phyloP scores from a whole-genome alignment of 2,113 vertebrate genomes.

The Todiramphus saurophagus region DNA sequence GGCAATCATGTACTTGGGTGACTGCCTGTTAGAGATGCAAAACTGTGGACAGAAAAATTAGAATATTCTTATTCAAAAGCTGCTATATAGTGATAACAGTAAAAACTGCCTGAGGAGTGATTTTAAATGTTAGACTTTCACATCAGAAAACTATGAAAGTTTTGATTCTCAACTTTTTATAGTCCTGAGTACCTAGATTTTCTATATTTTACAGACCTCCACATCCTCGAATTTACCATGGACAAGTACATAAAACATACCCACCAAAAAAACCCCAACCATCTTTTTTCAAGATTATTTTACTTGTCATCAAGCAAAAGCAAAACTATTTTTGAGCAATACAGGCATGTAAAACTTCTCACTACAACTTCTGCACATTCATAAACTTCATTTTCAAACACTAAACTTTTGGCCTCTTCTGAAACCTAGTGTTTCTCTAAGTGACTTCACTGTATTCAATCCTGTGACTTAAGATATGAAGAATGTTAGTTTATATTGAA shows the following conservation, averaged over 20 bases:
- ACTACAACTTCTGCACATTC: background rate
- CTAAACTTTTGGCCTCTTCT: background rate
- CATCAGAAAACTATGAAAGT: background rate
- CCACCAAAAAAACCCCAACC: accelerated
- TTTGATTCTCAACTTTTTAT: background rate
- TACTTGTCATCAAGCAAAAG: background rate
- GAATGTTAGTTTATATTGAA: background rate
- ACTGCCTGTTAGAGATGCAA: background rate
- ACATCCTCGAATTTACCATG: background rate
- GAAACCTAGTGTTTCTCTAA: background rate
- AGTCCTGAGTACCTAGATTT: background rate
- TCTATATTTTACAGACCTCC: background rate
- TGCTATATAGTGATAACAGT: background rate
- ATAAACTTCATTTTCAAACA: background rate
- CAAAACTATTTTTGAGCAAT: background rate
- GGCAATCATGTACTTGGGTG: background rate
- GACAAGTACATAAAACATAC: background rate
- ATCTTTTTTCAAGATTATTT: background rate
- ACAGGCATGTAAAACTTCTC: background rate
- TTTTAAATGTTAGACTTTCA: background rate
- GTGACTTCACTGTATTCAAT: background rate
- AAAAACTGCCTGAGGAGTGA: background rate
- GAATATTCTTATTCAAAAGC: background rate
- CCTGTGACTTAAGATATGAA: background rate
- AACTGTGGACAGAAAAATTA: background rate